Base-by-base conservation (phyloP, 2,797 vertebrate species). In the Parotocinclus haroldoi region DNA sequence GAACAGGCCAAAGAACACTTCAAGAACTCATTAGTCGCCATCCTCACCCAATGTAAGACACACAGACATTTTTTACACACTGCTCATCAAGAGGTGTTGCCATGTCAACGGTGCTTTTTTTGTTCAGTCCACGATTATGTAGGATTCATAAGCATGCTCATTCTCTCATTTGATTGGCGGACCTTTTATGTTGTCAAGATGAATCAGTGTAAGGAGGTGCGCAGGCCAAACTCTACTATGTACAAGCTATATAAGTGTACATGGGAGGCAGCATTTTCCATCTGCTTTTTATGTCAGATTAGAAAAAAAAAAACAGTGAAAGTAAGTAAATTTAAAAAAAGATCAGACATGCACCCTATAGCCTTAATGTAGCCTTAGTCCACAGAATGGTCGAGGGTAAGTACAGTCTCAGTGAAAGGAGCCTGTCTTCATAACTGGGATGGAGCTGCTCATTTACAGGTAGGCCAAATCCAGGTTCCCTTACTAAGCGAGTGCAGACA, bases 1-100 rank as follows among this genome's bases (percentile, higher is more conserved):
- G 95, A 98, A 66, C 87, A 88, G 16, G 96, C 95, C 78, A 95
- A 93, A 77, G 95, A 97, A 80, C 82, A 46, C 11, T 98, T 97
- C 84, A 95, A 93, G 89, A 93, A 90, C 37, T 93, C 95, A 76
- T 90, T 98, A 86, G 85, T 93, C 0, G 89, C 91, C 78, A 96
- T 97, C 42, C 86, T 99, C 38, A 93, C 88, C 9, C 95, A 98
- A 91, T 96, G 96, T 99, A 96, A 99, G 96, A 81, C 85, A 67
- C 44, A 10, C 54, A 58, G 36, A 55, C 69, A 18, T 63, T 66
- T 19, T 42, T 42, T 49, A 54, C 56, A 73, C 58, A 61, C 38
- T 68, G 62, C 62, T 68, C 65, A 67, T 40, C 58, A 19, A 64
- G 53, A 74, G 69, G 66, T 60, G 75, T 76, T 75, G 42, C 72